A percentile compares a stretch with the other conserved stretches of the same genome.
Conservation (phyloP, 2,113 vertebrate species). For the Vireo altiloquus region DNA sequence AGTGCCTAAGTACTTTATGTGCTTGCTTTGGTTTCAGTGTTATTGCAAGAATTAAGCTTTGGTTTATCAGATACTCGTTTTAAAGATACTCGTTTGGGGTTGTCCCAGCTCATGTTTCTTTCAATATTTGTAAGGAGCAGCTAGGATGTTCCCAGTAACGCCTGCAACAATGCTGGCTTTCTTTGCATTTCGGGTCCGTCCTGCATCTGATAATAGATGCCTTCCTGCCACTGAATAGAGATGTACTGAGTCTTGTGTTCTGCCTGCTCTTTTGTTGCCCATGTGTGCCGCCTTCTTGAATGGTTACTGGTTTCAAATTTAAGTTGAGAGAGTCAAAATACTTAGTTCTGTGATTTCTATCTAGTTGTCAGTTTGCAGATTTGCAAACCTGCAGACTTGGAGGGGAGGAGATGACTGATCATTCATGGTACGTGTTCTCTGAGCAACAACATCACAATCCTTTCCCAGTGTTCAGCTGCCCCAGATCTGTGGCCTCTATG, state of each 20-base stretch:
- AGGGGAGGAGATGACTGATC: neutral
- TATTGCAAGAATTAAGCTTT: neutral
- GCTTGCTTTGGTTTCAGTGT: neutral
- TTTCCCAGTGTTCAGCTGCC: neutral
- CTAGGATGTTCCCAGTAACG: neutral
- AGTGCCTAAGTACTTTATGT: neutral
- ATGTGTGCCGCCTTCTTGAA: neutral
- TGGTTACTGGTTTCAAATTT: neutral
- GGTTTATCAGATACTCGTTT: neutral
- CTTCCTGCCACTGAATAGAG: constrained; percentile 45
- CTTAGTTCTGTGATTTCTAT: neutral
- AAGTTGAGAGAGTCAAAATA: neutral
- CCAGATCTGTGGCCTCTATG: neutral
- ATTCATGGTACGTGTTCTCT: neutral
- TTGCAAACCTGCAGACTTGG: neutral
- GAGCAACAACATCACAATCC: neutral
- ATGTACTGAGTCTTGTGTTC: neutral
- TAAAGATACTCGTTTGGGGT: neutral
- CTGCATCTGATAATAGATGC: constrained; percentile 41
- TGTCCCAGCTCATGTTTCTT: neutral
- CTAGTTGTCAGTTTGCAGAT: neutral
- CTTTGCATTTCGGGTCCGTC: constrained; percentile 13
- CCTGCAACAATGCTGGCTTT: constrained; percentile 38
- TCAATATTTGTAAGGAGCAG: neutral
- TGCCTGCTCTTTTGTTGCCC: neutral